phyloP scores from a whole-genome alignment of 2,113 vertebrate genomes.

The Montifringilla adamsi region DNA sequence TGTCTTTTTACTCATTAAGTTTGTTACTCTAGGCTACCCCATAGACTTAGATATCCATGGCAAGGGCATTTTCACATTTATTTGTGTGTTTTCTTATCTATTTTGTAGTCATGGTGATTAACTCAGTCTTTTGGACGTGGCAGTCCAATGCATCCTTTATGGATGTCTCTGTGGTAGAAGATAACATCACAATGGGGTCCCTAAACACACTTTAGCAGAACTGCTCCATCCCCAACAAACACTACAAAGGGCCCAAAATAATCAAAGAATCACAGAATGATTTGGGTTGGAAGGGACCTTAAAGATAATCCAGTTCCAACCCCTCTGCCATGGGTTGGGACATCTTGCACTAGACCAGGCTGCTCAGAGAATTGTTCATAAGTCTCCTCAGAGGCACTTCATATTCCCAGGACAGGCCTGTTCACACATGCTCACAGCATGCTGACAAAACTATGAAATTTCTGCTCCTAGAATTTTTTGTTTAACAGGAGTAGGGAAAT shows the following conservation, averaged over 20 bases:
- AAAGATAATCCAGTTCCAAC: background rate
- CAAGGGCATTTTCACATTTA: background rate
- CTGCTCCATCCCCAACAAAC: background rate
- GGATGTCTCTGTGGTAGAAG: background rate
- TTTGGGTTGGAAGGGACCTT: background rate
- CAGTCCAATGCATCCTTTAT: background rate
- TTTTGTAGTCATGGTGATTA: background rate
- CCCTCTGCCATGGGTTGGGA: background rate
- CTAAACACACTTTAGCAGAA: background rate
- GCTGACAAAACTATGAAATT: background rate
- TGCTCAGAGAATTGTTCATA: background rate
- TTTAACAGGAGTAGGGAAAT: background rate
- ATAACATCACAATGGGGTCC: background rate
- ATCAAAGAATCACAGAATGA: background rate
- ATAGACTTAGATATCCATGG: background rate
- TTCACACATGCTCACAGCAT: fast-evolving
- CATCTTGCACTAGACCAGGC: background rate
- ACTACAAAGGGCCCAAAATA: background rate
- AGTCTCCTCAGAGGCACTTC: background rate
- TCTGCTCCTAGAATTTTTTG: background rate
- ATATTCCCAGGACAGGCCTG: background rate
- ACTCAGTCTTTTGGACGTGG: background rate
- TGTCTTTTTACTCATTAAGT: background rate
- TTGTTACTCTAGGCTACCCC: background rate
- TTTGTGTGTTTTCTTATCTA: background rate